Base-by-base conservation (phyloP, 2,113 vertebrate species). In the Tachuris rubrigastra region DNA sequence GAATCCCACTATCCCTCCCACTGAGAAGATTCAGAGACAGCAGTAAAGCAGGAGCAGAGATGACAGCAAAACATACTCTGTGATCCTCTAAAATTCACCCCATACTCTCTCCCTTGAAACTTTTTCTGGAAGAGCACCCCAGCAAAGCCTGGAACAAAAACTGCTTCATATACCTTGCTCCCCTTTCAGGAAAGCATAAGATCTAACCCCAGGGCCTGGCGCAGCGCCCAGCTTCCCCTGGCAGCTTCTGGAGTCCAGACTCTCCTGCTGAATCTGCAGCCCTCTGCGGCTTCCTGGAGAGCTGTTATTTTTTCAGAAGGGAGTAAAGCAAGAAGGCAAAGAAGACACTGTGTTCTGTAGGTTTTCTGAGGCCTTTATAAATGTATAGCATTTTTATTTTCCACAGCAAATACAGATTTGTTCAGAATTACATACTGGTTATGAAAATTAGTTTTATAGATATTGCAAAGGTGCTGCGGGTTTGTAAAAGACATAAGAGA, bases 191-290 rank as follows among this genome's bases (percentile, higher is more conserved):
- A 55, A 75, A 68, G n/a, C 56, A 5, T 5, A 44, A 88, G 87
- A 58, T 55, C 53, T 68, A 47, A 62, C 31, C 84, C 35, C 39
- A 59, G 72, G 65, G 44, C 37, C 69, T 89, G 93, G 87, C 53
- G 0, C 18, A 10, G 27, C 0, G 66, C 93, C 96, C 69, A 20
- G 87, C 69, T n/a, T 82, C 56, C 69, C 94, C 84, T 66, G 81
- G 89, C 93, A 95, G 81, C 69, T 92, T 65, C 68, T 6, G 11
- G 24, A 50, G 33, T 2, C 76, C 68, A 27, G 60, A 72, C 19
- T 2, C 65, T 91, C 41, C 87, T 71, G 83, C 77, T 89, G 69
- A 85, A 89, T 84, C 84, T 31, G 55, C 91, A 87, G 84, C 89
- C 50, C 53, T 50, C 85, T 71, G 80, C 1, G 3, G 93, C 93